These are phyloP conservation scores for Caenorhabditis sulstoni DNA, from an alignment of 2,888 invertebrate genomes.

Conservation along the genomic window DNA sequence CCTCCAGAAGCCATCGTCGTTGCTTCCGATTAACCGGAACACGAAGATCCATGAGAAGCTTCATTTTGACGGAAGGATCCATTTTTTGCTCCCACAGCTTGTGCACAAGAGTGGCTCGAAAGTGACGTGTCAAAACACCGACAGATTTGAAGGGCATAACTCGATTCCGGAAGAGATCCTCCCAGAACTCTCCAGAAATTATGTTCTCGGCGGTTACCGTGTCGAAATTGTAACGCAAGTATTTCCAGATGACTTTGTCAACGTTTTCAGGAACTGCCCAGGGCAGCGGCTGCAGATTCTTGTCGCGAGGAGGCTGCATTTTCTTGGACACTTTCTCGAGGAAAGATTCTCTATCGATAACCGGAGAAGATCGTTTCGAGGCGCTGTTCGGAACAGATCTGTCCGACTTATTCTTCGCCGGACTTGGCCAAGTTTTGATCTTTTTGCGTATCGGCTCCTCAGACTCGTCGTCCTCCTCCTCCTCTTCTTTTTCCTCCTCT, in stretches of 20 bases:
- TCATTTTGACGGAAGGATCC: not conserved
- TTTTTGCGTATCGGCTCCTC: conserved; percentile 9
- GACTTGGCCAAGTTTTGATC: conserved; percentile 1
- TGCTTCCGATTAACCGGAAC: conserved; percentile 11
- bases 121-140: conserved; percentile 4
- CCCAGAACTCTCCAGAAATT: conserved; percentile 21
- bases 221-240: conserved; percentile 2
- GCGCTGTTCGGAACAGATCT: too few species aligned
- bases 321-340: too few species aligned
- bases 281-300: too few species aligned
- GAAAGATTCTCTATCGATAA: too few species aligned
- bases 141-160: not conserved
- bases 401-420: not conserved
- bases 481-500: not conserved
- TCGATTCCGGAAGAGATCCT: not conserved
- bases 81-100: conserved; percentile 12
- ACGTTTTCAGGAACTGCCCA: not conserved
- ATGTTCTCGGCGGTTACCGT: not conserved
- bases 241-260: conserved; percentile 12
- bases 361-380: too few species aligned
- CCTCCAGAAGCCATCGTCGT: conserved; percentile 11
- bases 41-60: conserved; percentile 5
- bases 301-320: too few species aligned
- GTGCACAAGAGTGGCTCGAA: not conserved
- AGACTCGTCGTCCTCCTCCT: not conserved